phyloP scores from a whole-genome alignment of 2,113 vertebrate genomes.

The Phoxinus phoxinus region DNA sequence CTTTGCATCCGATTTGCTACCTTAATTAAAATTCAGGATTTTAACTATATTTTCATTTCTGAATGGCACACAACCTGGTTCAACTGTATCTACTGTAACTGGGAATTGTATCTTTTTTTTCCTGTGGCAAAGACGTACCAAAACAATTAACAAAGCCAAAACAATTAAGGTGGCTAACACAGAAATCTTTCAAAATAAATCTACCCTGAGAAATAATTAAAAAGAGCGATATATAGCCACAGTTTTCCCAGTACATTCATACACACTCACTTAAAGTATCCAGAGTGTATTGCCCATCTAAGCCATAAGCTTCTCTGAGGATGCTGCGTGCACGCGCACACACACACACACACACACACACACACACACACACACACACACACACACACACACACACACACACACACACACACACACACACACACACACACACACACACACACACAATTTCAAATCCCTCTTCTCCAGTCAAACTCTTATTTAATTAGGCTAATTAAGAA shows the following conservation, averaged over 20 bases:
- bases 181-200: constrained; percentile 2
- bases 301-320: not conserved
- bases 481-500: constrained; percentile 79
- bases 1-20: not conserved
- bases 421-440: not conserved
- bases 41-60: not conserved
- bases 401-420: constrained; percentile 43
- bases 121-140: not conserved
- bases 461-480: constrained; percentile 62
- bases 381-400: not conserved
- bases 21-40: not conserved
- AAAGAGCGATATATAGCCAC: constrained; percentile 1
- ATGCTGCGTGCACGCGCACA: not conserved
- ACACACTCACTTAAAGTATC: not conserved
- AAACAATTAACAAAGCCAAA: too few species aligned
- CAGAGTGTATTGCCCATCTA: not conserved
- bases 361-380: constrained; percentile 40
- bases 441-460: constrained; percentile 48
- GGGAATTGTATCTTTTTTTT: not conserved
- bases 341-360: constrained; percentile 47
- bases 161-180: not conserved
- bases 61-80: not conserved
- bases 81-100: not conserved
- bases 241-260: not conserved
- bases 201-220: constrained; percentile 10